Conservation (phyloP, 2,888 invertebrate species). For the Melanophora roralis region DNA sequence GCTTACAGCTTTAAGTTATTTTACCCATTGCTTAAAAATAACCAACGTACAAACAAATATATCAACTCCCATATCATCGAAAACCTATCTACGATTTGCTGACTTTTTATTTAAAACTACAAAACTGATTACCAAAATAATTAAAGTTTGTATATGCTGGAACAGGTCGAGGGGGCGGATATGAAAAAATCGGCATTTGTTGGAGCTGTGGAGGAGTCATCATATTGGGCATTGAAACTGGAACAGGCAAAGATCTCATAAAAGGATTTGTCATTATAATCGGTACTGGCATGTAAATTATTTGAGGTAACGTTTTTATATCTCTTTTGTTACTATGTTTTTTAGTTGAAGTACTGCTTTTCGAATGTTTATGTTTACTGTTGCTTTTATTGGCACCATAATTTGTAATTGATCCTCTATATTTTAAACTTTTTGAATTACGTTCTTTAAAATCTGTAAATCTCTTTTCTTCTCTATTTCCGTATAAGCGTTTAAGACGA, state of each 20-base stretch:
- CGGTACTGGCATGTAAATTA: conserved; percentile 23
- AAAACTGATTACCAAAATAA: background rate
- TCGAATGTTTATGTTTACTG: background rate
- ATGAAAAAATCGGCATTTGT: background rate
- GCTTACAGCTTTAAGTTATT: no score
- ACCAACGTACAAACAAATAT: no score
- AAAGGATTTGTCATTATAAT: conserved; percentile 16
- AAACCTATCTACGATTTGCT: no score
- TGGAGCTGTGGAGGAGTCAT: background rate
- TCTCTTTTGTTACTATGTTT: background rate
- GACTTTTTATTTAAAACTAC: no score
- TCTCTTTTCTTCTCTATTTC: background rate
- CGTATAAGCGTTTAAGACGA: conserved; percentile 22
- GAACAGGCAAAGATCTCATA: background rate
- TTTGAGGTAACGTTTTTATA: background rate
- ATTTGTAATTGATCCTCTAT: background rate
- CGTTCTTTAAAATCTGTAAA: background rate
- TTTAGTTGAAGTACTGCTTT: background rate
- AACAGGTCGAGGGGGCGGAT: background rate
- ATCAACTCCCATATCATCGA: no score
- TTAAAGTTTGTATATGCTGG: background rate
- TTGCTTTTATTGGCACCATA: background rate
- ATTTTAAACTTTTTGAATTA: background rate
- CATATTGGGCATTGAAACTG: background rate
- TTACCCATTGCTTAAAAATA: no score